phyloP scores from a whole-genome alignment of 2,113 vertebrate genomes.

The Merops nubicus region DNA sequence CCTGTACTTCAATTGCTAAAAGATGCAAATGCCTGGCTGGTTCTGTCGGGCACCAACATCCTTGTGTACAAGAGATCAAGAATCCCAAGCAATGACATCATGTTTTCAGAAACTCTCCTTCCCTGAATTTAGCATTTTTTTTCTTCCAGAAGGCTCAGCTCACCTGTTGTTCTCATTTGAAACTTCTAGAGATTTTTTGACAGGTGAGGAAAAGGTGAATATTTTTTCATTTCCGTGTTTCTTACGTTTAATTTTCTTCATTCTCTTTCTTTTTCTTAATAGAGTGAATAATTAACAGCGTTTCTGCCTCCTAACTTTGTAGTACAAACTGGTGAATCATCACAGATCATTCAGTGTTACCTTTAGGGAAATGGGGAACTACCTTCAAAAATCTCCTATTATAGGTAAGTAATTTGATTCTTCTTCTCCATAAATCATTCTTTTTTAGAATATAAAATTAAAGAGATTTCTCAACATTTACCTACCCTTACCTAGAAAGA shows the following conservation, averaged over 20 bases:
- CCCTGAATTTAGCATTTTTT: neutral
- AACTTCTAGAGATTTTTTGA: neutral
- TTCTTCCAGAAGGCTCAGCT: neutral
- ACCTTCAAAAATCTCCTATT: constrained; percentile 29
- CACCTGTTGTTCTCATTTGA: neutral
- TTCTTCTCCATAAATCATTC: constrained; percentile 59
- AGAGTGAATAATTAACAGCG: neutral
- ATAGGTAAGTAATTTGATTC: constrained; percentile 28
- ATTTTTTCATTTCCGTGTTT: neutral
- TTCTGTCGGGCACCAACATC: neutral
- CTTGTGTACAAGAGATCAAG: neutral
- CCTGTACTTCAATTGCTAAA: neutral
- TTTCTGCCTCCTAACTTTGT: constrained; percentile 35
- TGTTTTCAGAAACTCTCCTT: rapidly evolving
- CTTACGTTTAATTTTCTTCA: neutral
- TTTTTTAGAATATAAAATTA: constrained; percentile 63
- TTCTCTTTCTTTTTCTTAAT: neutral
- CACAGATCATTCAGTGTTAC: constrained; percentile 25
- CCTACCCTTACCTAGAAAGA: constrained; percentile 13
- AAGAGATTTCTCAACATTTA: constrained; percentile 55
- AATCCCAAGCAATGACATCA: neutral
- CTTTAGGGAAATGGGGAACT: neutral
- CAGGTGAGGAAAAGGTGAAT: neutral
- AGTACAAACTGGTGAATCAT: constrained; percentile 40
- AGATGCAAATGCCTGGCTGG: rapidly evolving